Conservation (phyloP, 2,113 vertebrate species). For the Cairina moschata region DNA sequence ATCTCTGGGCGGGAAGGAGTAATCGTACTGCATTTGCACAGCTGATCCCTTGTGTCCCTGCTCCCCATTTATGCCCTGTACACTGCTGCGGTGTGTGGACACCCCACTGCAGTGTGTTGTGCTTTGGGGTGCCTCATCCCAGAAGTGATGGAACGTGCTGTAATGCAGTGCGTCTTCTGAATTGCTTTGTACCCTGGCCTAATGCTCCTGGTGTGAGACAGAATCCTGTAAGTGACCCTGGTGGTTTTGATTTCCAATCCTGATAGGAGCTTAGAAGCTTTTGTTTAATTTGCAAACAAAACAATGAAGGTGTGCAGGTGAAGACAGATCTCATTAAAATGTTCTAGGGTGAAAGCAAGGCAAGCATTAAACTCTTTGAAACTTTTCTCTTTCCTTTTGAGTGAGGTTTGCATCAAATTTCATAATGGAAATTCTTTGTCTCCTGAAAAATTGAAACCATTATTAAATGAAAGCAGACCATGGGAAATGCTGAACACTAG, state of each 20-base stretch:
- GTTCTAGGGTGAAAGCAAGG: background rate
- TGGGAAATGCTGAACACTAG: background rate
- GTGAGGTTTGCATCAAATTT: background rate
- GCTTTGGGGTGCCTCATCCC: background rate
- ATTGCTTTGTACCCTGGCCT: background rate
- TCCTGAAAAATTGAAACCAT: background rate
- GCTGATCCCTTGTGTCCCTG: background rate
- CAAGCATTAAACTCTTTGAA: background rate
- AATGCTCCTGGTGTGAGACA: background rate
- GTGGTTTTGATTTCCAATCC: background rate
- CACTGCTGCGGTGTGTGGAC: background rate
- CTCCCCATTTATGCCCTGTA: background rate
- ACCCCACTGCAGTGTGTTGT: fast-evolving
- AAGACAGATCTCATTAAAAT: background rate
- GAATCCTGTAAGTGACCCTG: background rate
- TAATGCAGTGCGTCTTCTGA: background rate
- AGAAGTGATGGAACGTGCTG: background rate
- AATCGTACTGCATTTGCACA: background rate
- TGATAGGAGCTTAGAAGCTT: background rate
- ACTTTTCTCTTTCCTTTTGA: background rate
- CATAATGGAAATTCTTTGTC: background rate
- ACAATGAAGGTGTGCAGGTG: background rate
- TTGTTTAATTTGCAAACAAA: background rate
- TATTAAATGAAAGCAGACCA: background rate
- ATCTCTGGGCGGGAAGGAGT: background rate